A percentile compares a stretch with the other conserved stretches of the same genome.
Evolutionary conservation across 2,113 vertebrate species (phyloP).

Genomic region (Notarius quadriscutis): DNA sequence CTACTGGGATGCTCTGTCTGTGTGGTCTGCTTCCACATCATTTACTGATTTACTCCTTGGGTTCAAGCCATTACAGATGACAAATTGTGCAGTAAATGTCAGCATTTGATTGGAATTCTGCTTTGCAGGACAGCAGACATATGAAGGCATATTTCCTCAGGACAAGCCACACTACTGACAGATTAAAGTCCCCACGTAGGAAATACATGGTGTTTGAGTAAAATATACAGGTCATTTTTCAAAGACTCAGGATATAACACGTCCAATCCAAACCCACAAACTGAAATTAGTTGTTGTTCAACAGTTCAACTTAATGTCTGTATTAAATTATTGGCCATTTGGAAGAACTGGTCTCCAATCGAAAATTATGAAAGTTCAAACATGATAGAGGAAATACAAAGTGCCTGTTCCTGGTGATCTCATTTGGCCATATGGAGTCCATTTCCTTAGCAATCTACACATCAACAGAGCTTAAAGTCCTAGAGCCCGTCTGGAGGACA

Average conservation of each 20-base stretch:
- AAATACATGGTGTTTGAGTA: constrained; percentile 10
- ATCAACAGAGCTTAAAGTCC: constrained; percentile 37
- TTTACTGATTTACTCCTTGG: constrained; percentile 34
- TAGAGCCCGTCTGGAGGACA: constrained; percentile 45
- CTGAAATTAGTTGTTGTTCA: constrained; percentile 12
- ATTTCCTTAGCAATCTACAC: constrained; percentile 53
- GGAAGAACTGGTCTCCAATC: neutral
- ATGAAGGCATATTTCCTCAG: neutral
- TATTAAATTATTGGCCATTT: constrained; percentile 13
- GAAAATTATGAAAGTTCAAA: constrained; percentile 24
- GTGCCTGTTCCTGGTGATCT: constrained; percentile 49
- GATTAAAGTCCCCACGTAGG: constrained; percentile 3
- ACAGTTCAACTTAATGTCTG: neutral
- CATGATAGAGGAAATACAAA: constrained; percentile 22
- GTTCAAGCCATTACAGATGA: constrained; percentile 35
- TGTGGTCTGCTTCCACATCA: constrained; percentile 64
- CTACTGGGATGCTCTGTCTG: constrained; percentile 56
- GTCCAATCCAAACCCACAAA: neutral
- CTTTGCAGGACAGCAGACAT: neutral
- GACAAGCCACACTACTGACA: constrained; percentile 3
- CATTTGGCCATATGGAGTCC: constrained; percentile 58
- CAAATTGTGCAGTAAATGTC: constrained; percentile 37
- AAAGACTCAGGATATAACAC: constrained; percentile 10
- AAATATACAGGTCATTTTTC: neutral
- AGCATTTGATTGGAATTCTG: constrained; percentile 11